Evolutionary conservation across 1,140 invertebrate species (phyloP), one percentile per base, ranked within the genome.

Genomic region (Elysia chlorotica): DNA sequence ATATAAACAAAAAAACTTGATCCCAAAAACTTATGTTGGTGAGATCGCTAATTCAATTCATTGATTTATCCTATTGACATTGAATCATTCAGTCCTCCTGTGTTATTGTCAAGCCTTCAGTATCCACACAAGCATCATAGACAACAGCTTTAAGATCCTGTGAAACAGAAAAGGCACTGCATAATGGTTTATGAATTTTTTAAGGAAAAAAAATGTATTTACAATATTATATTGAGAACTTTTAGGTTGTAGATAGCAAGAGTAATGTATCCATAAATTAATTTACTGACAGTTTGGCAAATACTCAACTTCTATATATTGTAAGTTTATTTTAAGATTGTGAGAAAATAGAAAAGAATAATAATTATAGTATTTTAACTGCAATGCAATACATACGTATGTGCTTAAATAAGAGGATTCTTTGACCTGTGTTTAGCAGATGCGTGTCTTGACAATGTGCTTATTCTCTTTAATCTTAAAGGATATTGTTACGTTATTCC

Each of bases 121-220:
- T 67, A 67, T 83, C 82, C 14, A 83, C 73, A 71, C 74, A 74
- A 31, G 80, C 76, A 53, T 82, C 80, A 71, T 83, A 83, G 1
- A 82, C 74, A 19, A 75, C 71, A 28, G 71, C 77, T 69, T 83
- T 77, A 38, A 76, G 36, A 41, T 71, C 78, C 82, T 83, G 76
- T n/a, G 6, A 76, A 67, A 31, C 1, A 54, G 48, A 48, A 3
- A 25, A 6, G 31, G 17, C 17, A 28, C 19, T 28, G 4, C 28
- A 53, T 19, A 65, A 17, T 31, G 30, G n/a, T n/a, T 41, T 19
- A 23, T 67, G 21, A 56, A 28, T 31, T 36, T 30, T 67, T 38
- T 5, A 36, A n/a, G n/a, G 6, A n/a, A 71, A 41, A 41, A 23
- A 30, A 10, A 21, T 30, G 31, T 5, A 17, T 0, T 37, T 38